Evolutionary conservation across 2,797 vertebrate genomes (phyloP).

Genomic region (Rhinogobio ventralis): DNA sequence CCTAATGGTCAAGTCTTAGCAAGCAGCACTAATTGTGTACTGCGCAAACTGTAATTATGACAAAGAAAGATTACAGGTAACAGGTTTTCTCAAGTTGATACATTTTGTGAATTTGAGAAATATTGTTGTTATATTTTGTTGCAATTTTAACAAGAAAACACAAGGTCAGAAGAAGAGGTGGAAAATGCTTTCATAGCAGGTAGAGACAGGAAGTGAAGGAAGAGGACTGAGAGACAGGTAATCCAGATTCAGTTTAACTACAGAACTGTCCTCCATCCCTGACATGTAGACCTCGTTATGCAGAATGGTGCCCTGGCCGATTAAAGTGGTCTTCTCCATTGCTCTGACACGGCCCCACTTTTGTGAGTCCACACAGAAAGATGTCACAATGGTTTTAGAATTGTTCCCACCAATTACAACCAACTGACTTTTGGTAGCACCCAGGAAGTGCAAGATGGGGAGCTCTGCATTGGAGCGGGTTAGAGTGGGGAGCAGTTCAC

Average conservation of each 20-base stretch:
- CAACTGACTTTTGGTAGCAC: conserved; percentile 74
- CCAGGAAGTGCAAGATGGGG: conserved; percentile 80
- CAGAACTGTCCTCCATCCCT: conserved; percentile 69
- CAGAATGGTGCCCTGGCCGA: conserved; percentile 76
- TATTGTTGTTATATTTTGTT: neutral
- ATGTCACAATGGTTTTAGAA: conserved; percentile 74
- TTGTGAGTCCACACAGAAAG: conserved; percentile 72
- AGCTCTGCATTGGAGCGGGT: conserved; percentile 75
- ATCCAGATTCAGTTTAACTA: conserved; percentile 71
- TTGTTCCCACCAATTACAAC: conserved; percentile 81
- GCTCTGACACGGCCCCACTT: conserved; percentile 74
- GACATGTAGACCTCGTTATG: conserved; percentile 73
- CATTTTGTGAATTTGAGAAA: neutral
- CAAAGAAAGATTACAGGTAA: neutral
- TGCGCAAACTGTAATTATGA: neutral
- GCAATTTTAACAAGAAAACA: neutral
- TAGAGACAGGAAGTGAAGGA: conserved; percentile 74
- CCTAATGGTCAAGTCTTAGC: neutral
- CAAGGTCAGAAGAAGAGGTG: conserved; percentile 74
- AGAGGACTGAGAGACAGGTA: conserved; percentile 68
- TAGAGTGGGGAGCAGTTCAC: conserved; percentile 80
- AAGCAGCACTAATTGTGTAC: neutral
- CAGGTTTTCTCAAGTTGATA: neutral
- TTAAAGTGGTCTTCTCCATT: conserved; percentile 72
- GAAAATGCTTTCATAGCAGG: conserved; percentile 78